Evolutionary conservation across 2,888 invertebrate genomes (phyloP).

Genomic region (Eupithecia pulchellata): DNA sequence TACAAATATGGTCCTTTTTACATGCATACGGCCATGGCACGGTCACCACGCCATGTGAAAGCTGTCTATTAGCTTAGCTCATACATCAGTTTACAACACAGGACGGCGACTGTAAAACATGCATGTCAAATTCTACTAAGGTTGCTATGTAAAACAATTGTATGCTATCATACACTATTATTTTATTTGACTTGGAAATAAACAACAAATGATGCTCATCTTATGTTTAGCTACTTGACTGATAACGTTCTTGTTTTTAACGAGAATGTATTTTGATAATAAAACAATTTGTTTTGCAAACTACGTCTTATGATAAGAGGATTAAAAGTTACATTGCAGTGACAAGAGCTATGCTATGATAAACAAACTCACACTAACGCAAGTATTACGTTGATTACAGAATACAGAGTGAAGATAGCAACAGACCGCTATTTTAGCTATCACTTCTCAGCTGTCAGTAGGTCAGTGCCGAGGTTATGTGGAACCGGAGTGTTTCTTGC

Average conservation of each 20-base stretch:
- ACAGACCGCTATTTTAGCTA: conserved; percentile 47
- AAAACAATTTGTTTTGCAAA: conserved; percentile 1
- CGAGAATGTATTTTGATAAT: background rate
- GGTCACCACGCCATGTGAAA: too few relatives aligned
- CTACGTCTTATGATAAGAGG: conserved; percentile 3
- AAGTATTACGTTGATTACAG: conserved; percentile 35
- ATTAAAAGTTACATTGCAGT: conserved; percentile 20
- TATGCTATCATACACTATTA: background rate
- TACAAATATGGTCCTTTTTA: too few relatives aligned
- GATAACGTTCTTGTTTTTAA: conserved; percentile 18
- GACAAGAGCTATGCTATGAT: conserved; percentile 21
- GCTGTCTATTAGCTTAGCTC: too few relatives aligned
- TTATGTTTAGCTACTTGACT: background rate
- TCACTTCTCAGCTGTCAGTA: conserved; percentile 56
- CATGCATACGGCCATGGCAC: too few relatives aligned
- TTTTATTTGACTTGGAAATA: conserved; percentile 1
- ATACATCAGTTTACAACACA: too few relatives aligned
- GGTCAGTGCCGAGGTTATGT: conserved; percentile 64
- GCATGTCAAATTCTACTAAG: too few relatives aligned
- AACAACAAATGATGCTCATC: background rate
- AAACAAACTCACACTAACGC: conserved; percentile 42
- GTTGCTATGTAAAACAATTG: background rate
- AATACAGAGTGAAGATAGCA: conserved; percentile 41
- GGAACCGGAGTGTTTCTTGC: conserved; percentile 10
- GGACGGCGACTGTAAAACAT: too few relatives aligned